Base-by-base conservation (phyloP, 2,797 vertebrate genomes). In the Anableps anableps region DNA sequence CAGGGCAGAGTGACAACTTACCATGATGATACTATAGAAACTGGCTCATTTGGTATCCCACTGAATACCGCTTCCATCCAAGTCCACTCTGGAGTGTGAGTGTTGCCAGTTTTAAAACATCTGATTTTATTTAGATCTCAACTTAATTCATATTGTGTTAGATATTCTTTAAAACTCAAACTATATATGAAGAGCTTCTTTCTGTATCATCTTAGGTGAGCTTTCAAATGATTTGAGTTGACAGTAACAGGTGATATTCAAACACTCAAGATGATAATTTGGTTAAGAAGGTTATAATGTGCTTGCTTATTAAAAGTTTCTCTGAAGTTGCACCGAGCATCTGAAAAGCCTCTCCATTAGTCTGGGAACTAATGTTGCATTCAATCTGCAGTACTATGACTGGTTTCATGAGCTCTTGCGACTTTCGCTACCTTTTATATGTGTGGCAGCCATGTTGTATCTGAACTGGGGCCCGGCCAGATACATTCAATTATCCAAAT, bases 11-110 rank as follows among this genome's bases (percentile, higher is more conserved):
- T 95, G 64, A 96, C 94, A 77, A 95, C 97, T 47, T 98, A 96
- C 95, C 95, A 96, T 48, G 97, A 98, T 58, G 97, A 98, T 78
- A 92, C 93, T 0, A 95, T 97, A 87, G 97, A 99, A 89, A 95
- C 95, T 0, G 95, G 96, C 23, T 94, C 96, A 1, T 98, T 96
- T 16, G 96, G 97, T 75, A 88, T 96, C 68, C 95, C 96, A 29
- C 95, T 96, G 88, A 97, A 90, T 90, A 98, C 97, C 0, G 96
- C 95, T 76, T 99, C 98, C 72, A 97, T 99, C 80, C 97, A 96
- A 95, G 97, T 99, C 60, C 96, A 97, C 82, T 97, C 97, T 84
- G 98, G 98, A 88, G 95, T 93, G 98, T 99, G 95, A 98, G 98
- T 97, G 86, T 84, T 45, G 26, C 47, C 34, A 2, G 23, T 36